Percentiles rank a stretch among this genome's conserved stretches.
Conservation (phyloP, 2,888 invertebrate species). For the Criorhina ranunculi region DNA sequence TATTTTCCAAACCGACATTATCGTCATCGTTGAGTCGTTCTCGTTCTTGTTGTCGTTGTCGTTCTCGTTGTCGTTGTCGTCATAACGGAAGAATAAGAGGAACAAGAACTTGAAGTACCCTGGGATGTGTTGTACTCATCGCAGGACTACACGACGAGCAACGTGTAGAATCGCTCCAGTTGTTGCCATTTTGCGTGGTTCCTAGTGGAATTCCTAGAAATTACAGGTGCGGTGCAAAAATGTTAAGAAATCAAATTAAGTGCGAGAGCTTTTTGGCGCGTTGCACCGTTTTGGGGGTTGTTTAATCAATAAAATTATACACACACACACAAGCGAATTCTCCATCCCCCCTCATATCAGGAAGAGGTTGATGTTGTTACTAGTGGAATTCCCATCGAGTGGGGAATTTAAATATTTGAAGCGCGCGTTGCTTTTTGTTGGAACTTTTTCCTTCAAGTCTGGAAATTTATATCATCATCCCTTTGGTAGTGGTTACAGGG, state of each 20-base stretch:
- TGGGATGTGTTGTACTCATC: slow-evolving; percentile 61
- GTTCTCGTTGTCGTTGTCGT: slow-evolving; percentile 27
- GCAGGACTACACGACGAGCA: slow-evolving; percentile 15
- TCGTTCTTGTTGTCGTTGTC: slow-evolving; percentile 26
- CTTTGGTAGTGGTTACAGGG: background rate
- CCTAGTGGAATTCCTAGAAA: slow-evolving; percentile 68
- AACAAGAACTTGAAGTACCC: slow-evolving; percentile 13
- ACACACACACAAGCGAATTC: background rate
- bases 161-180: slow-evolving; percentile 40
- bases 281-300: slow-evolving; percentile 49
- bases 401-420: slow-evolving; percentile 59
- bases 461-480: slow-evolving; percentile 57
- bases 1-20: slow-evolving; percentile 68
- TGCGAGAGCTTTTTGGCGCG: slow-evolving; percentile 69
- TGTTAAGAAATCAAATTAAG: slow-evolving; percentile 71
- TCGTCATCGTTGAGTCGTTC: slow-evolving; percentile 51
- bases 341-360: background rate
- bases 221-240: slow-evolving; percentile 69
- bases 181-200: slow-evolving; percentile 65
- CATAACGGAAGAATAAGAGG: slow-evolving; percentile 34
- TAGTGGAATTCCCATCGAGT: slow-evolving; percentile 24
- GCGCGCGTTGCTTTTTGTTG: slow-evolving; percentile 2
- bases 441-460: slow-evolving; percentile 34
- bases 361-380: background rate
- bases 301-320: slow-evolving; percentile 70